Conservation (phyloP, 2,888 invertebrate genomes). For the Bugula neritina region DNA sequence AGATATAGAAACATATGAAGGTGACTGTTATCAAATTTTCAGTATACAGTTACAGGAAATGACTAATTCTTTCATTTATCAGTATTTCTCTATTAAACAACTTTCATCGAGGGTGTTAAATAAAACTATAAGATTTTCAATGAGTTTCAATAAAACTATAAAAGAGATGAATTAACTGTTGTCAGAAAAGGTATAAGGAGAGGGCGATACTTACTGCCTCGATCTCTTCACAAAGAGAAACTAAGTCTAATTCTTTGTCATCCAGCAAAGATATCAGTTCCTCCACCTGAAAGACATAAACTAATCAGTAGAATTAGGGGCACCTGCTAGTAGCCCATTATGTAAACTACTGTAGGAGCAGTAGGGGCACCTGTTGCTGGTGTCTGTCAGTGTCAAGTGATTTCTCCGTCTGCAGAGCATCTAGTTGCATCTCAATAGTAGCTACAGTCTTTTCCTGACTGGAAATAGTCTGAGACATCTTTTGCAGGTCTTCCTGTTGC, state of each 20-base stretch:
- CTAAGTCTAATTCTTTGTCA: slow-evolving; percentile 36
- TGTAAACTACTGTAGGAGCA: too few relatives aligned
- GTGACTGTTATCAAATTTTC: too few relatives aligned
- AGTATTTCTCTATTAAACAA: too few relatives aligned
- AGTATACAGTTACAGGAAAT: too few relatives aligned
- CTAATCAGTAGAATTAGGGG: too few relatives aligned
- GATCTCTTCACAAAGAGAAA: slow-evolving; percentile 34
- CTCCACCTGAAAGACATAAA: slow-evolving; percentile 35
- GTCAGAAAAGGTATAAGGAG: background rate
- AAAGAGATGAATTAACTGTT: too few relatives aligned
- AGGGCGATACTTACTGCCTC: slow-evolving; percentile 34
- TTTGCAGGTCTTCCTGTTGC: slow-evolving; percentile 34
- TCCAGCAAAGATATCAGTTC: slow-evolving; percentile 34
- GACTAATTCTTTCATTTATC: too few relatives aligned
- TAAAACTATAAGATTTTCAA: too few relatives aligned
- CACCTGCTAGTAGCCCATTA: too few relatives aligned
- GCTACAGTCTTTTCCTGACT: slow-evolving; percentile 43
- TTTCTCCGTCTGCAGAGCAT: slow-evolving; percentile 34
- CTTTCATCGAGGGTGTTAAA: too few relatives aligned
- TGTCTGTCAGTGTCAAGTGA: slow-evolving; percentile 34
- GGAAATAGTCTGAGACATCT: slow-evolving; percentile 39
- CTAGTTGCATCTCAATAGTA: slow-evolving; percentile 42
- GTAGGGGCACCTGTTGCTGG: slow-evolving; percentile 34
- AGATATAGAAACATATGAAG: too few relatives aligned
- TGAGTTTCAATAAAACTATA: too few relatives aligned